Conservation (phyloP, 64 coral and sea anemone genomes). For the Dendrophyllia cribrosa region DNA sequence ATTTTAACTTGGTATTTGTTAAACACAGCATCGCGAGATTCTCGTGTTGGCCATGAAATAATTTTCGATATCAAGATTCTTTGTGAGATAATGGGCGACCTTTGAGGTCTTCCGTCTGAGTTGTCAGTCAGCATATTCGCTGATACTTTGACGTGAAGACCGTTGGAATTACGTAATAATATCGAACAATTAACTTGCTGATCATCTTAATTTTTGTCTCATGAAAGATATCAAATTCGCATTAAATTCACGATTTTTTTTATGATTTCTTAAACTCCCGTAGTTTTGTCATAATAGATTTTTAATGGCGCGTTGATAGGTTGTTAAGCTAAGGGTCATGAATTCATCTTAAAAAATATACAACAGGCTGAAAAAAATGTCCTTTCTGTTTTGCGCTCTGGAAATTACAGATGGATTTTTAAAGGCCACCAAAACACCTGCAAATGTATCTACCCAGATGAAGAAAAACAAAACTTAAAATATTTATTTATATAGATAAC, state of each 20-base stretch:
- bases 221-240: neutral
- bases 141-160: neutral
- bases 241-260: neutral
- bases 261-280: no score
- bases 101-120: neutral
- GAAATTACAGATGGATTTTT: no score
- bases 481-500: no score
- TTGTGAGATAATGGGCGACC: constrained; percentile 28
- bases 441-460: no score
- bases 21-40: neutral
- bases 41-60: constrained; percentile 33
- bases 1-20: neutral
- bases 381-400: no score
- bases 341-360: neutral
- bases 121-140: constrained; percentile 12
- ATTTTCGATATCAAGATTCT: constrained; percentile 47
- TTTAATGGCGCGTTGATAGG: constrained; percentile 7
- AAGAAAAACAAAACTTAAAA: no score
- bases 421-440: no score
- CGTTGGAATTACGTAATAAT: neutral
- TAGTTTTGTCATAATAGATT: neutral
- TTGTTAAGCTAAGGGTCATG: neutral
- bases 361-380: neutral
- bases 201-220: neutral
- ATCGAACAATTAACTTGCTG: neutral